phyloP scores from a whole-genome alignment of 1,140 invertebrate species.

The Charaxes varanes region DNA sequence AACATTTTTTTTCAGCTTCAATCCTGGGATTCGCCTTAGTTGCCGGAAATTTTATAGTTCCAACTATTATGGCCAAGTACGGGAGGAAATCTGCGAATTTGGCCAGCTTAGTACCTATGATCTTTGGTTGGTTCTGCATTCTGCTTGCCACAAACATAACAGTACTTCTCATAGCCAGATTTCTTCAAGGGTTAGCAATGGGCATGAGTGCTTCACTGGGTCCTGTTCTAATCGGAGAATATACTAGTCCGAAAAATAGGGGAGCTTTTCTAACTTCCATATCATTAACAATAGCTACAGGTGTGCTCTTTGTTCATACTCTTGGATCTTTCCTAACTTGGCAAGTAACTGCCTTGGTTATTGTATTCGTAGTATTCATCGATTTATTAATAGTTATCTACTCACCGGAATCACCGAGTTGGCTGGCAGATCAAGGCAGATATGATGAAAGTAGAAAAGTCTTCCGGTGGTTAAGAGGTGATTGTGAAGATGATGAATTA shows the following conservation, averaged over 20 bases:
- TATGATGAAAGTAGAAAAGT: constrained; percentile 56
- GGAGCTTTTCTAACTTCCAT: constrained; percentile 70
- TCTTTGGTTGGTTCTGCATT: constrained; percentile 46
- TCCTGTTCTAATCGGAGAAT: constrained; percentile 44
- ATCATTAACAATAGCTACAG: constrained; percentile 65
- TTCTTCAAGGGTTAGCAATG: constrained; percentile 26
- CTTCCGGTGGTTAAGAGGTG: constrained; percentile 68
- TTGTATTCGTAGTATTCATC: constrained; percentile 53
- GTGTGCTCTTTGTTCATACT: constrained; percentile 70
- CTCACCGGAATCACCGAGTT: constrained; percentile 82
- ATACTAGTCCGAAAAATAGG: constrained; percentile 66
- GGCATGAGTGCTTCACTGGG: constrained; percentile 27
- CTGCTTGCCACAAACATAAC: constrained; percentile 32
- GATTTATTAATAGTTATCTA: constrained; percentile 63
- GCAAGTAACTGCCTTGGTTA: constrained; percentile 70
- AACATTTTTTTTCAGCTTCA: constrained; percentile 35
- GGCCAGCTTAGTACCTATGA: constrained; percentile 35
- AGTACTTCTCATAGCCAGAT: constrained; percentile 21
- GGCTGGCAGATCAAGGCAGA: constrained; percentile 73
- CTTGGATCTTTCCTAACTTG: constrained; percentile 74
- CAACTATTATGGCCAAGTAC: constrained; percentile 44
- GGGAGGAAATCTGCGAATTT: constrained; percentile 47
- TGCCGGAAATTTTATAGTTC: constrained; percentile 43
- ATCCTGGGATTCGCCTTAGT: constrained; percentile 44
- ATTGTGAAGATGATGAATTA: constrained; percentile 44